Evolutionary conservation across 2,113 vertebrate species (phyloP).

Genomic region (Rostratula benghalensis): DNA sequence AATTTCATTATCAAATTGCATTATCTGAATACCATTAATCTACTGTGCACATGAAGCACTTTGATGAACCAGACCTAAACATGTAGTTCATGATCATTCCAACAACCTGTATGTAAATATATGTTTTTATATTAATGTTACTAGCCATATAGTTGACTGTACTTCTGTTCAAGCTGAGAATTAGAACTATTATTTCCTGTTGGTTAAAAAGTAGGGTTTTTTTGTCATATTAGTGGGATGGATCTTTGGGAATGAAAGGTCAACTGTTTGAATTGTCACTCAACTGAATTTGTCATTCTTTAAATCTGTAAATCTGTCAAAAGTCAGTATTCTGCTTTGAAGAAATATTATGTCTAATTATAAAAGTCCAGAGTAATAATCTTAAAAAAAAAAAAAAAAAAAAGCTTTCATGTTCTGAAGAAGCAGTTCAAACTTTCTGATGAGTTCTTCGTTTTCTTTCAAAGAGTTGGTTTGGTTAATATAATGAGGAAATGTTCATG

Average conservation of each 20-base stretch:
- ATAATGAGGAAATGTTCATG: not conserved
- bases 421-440: not conserved
- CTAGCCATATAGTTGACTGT: not conserved
- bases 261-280: conserved; percentile 17
- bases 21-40: not conserved
- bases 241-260: not conserved
- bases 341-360: not conserved
- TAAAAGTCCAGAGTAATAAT: not conserved
- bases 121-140: not conserved
- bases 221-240: not conserved
- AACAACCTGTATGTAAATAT: not conserved
- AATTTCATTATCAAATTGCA: not conserved
- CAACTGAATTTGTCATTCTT: not conserved
- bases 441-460: not conserved
- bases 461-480: not conserved
- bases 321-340: not conserved
- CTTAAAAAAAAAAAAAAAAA: not conserved
- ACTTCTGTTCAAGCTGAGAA: not conserved
- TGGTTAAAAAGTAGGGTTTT: not conserved
- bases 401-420: not conserved
- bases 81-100: not conserved
- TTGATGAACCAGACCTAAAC: not conserved
- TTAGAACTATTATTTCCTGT: not conserved
- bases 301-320: not conserved
- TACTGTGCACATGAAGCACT: not conserved